These are phyloP conservation scores for Vespertilio murinus DNA, from an alignment of 2,797 vertebrate genomes.

Conservation along the genomic window DNA sequence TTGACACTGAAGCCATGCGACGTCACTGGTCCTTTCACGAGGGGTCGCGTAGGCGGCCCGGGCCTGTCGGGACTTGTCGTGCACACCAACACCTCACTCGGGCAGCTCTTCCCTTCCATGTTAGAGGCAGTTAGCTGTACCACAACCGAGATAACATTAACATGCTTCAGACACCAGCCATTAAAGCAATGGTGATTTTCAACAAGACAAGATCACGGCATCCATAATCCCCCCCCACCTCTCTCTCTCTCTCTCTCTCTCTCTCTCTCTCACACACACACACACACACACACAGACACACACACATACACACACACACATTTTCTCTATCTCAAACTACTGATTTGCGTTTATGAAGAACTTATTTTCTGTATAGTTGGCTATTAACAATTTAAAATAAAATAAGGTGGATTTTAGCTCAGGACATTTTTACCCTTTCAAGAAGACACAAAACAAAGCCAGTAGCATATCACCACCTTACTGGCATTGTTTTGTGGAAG, in stretches of 20 bases:
- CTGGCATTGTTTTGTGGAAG: not conserved
- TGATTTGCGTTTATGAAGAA: not conserved
- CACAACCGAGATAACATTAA: not conserved
- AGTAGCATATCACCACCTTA: not conserved
- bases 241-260: no score
- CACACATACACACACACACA: not conserved
- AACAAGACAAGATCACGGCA: not conserved
- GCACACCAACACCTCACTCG: constrained; percentile 95
- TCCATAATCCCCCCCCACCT: no score
- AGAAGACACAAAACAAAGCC: not conserved
- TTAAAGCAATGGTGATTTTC: not conserved
- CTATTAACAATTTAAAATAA: constrained; percentile 14
- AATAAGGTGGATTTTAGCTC: not conserved
- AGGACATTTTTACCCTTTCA: not conserved
- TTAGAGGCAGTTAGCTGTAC: constrained; percentile 95
- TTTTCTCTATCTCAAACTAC: not conserved
- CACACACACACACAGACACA: not conserved
- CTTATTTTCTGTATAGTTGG: not conserved
- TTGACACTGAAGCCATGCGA: constrained; percentile 92
- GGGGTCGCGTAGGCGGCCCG: constrained; percentile 91
- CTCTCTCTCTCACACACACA: no score
- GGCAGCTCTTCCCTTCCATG: constrained; percentile 94
- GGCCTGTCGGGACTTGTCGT: constrained; percentile 97
- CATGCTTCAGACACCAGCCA: not conserved
- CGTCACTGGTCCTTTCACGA: constrained; percentile 87